Conservation (phyloP, 2,888 invertebrate genomes). For the Elysia crispata region DNA sequence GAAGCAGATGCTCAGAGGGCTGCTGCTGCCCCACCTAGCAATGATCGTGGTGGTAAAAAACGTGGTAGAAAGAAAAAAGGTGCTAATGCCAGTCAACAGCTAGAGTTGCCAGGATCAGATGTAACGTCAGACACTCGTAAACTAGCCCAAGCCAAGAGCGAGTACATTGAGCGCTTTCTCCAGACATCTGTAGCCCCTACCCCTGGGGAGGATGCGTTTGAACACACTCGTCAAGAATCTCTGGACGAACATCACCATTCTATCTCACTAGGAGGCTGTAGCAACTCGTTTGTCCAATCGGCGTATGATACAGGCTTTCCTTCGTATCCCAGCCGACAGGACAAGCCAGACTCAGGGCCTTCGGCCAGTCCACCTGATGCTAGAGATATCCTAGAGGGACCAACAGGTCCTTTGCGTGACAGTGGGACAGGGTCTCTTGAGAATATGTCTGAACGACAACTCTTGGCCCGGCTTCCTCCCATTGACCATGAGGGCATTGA, state of each 20-base stretch:
- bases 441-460: slow-evolving; percentile 73
- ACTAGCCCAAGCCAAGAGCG: slow-evolving; percentile 75
- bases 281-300: slow-evolving; percentile 39
- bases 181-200: slow-evolving; percentile 68
- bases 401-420: slow-evolving; percentile 31
- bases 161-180: slow-evolving; percentile 78
- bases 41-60: slow-evolving; percentile 68
- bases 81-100: slow-evolving; percentile 54
- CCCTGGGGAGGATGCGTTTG: slow-evolving; percentile 79
- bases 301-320: slow-evolving; percentile 38
- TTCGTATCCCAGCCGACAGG: slow-evolving; percentile 38
- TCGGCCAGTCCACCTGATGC: slow-evolving; percentile 52
- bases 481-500: slow-evolving; percentile 82
- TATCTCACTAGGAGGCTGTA: slow-evolving; percentile 39
- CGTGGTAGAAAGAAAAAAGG: slow-evolving; percentile 58
- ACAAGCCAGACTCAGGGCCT: slow-evolving; percentile 45
- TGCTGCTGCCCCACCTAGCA: slow-evolving; percentile 71
- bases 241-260: slow-evolving; percentile 38
- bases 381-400: slow-evolving; percentile 37
- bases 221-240: slow-evolving; percentile 72
- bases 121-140: slow-evolving; percentile 60
- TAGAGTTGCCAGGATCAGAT: slow-evolving; percentile 56
- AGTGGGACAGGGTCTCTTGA: slow-evolving; percentile 41
- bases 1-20: slow-evolving; percentile 63
- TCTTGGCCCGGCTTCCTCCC: slow-evolving; percentile 84